Evolutionary conservation across 1,140 invertebrate genomes (phyloP), one percentile per base, ranked within the genome.

Genomic region (Hyles euphorbiae): DNA sequence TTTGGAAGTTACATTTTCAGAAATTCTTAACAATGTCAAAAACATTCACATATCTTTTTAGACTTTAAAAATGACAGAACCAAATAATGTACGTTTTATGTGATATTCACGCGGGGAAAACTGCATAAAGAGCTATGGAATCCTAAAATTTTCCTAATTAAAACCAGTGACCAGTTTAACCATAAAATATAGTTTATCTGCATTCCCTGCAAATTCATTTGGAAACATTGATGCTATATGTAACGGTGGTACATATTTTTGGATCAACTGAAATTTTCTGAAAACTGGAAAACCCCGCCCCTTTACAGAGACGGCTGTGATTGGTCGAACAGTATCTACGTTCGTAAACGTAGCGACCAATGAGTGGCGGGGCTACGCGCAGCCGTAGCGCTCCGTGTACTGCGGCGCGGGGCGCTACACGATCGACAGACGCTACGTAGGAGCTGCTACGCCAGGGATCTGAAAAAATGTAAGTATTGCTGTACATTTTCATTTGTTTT

Each of bases 191-290:
- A 3, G 34, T 57, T 57, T 57, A 46, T 57, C 34, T 50, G 6
- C 36, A 34, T 43, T 55, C 49, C 60, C 36, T 52, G 55, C 61
- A 57, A 57, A 56, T 56, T 62, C 53, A 60, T 57, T 60, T 60
- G 64, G 64, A 59, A 62, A 65, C 72, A 76, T 73, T 74, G 68
- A 69, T 66, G 64, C 74, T 73, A 72, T 70, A 61, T 56, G 63
- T 68, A 63, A 60, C 48, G 67, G 65, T 67, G 67, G 61, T 78
- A 76, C 67, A 68, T 75, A 77, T 75, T 81, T 80, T 83, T 70
- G 69, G 71, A 70, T 53, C 64, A 74, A 62, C 84, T 86, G 84
- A 86, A 88, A 81, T 82, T 84, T 84, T 85, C 83, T 78, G 83
- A 87, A 88, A 88, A 78, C 68, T 79, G 68, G 75, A 81, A 80